Conservation (phyloP, 2,888 invertebrate species). For the Caenorhabditis plicata region DNA sequence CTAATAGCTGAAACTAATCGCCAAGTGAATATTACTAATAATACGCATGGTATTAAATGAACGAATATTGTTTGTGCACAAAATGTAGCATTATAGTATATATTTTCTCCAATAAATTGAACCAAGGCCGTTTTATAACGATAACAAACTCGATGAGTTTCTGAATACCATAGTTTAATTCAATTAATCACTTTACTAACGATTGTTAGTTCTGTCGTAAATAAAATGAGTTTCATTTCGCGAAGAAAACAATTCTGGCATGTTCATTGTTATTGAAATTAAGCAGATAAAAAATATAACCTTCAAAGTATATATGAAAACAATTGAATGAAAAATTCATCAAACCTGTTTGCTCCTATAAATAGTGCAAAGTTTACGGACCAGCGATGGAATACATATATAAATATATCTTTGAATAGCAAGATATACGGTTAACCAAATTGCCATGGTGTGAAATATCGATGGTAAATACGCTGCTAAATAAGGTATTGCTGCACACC, state of each 20-base stretch:
- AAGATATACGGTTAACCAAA: constrained; percentile 86
- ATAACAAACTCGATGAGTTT: constrained; percentile 38
- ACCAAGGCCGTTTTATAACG: constrained; percentile 40
- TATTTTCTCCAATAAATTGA: constrained; percentile 69
- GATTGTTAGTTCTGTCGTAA: constrained; percentile 46
- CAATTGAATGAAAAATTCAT: not conserved
- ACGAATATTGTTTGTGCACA: constrained; percentile 79
- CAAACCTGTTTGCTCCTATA: constrained; percentile 58
- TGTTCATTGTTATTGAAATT: constrained; percentile 52
- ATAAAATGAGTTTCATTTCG: constrained; percentile 46
- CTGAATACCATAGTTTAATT: constrained; percentile 19
- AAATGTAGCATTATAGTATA: constrained; percentile 74
- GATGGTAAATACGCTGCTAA: constrained; percentile 75
- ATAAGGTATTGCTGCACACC: constrained; percentile 67
- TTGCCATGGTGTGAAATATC: constrained; percentile 88
- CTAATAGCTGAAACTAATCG: constrained; percentile 83
- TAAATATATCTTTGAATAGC: constrained; percentile 91
- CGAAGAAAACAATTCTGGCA: constrained; percentile 55
- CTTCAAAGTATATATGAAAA: not conserved
- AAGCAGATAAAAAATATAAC: constrained; percentile 25
- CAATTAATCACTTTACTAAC: constrained; percentile 17
- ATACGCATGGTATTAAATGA: constrained; percentile 84
- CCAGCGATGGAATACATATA: constrained; percentile 87
- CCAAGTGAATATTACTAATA: constrained; percentile 84
- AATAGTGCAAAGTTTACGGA: constrained; percentile 75